Evolutionary conservation across 1,140 invertebrate species (phyloP), one percentile per base, ranked within the genome.

Genomic region (Drosophila dunni): DNA sequence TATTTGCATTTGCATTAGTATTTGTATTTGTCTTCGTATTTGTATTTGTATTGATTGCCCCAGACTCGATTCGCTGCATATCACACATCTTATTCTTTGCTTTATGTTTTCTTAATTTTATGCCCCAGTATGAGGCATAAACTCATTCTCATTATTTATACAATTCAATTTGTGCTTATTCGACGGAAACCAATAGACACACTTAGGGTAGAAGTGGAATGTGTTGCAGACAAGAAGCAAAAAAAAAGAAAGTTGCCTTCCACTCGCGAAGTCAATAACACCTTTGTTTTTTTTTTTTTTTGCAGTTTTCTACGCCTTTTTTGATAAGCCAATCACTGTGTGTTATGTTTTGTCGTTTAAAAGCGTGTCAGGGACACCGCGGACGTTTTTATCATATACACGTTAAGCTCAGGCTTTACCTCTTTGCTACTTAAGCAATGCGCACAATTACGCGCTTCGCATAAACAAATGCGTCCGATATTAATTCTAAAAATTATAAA

Each of bases 221-320:
- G 51, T 38, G 66, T 29, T 63, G 33, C 33, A 29, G 53, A 63
- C 46, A 45, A 80, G 61, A 65, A 76, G 56, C 42, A 78, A 77
- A 85, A 73, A 85, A 73, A 81, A 85, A 84, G 81, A 81, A 81
- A 80, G 79, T 81, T 73, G 54, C 44, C 44, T 42, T 58, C 71
- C 71, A 62, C 50, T 69, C 36, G 42, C 65, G 61, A 57, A 83
- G 80, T 83, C 72, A 79, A 83, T 69, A 84, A 80, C 77, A 80
- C 73, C 71, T 77, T 85, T 81, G 78, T 85, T 83, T 29, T 29
- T 29, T 29, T 20, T 20, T 20, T 29, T 29, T 29, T 84, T 85
- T 84, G 81, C 78, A 80, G 60, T 82, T 78, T 82, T 82, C 74
- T 81, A 78, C 75, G 79, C 65, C 76, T 84, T 75, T 83, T 84